Evolutionary conservation across 2,113 vertebrate genomes (phyloP).

Genomic region (Corythornis madagascariensis): DNA sequence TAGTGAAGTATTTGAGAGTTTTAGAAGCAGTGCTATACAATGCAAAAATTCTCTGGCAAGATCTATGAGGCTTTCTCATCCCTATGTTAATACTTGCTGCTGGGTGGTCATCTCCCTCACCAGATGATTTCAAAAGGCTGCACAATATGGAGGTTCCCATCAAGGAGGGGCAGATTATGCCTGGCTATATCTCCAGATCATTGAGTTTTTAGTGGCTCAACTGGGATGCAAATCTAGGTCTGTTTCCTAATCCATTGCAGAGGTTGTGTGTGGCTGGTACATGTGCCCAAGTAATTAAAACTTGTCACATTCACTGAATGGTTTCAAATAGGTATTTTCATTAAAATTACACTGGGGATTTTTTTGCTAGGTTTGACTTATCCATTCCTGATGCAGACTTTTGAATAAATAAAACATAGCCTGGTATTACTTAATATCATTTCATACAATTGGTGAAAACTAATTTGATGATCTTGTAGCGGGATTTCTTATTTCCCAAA

Average conservation of each 20-base stretch:
- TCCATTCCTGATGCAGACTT: neutral
- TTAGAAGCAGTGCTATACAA: fast-evolving
- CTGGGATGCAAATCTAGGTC: neutral
- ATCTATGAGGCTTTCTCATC: neutral
- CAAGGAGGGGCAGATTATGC: neutral
- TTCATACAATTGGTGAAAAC: conserved; percentile 54
- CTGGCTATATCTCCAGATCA: neutral
- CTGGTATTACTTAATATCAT: neutral
- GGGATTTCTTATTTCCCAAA: conserved; percentile 62
- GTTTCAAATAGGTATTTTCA: conserved; percentile 1
- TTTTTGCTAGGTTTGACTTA: neutral
- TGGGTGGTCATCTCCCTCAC: neutral
- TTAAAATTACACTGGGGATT: conserved; percentile 1
- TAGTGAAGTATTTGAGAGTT: neutral
- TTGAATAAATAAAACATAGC: conserved; percentile 38
- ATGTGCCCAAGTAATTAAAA: neutral
- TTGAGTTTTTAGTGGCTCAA: neutral
- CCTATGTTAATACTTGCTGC: fast-evolving
- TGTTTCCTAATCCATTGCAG: neutral
- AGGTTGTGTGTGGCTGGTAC: neutral
- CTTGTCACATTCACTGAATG: neutral
- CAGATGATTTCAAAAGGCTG: neutral
- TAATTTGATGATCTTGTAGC: conserved; percentile 51
- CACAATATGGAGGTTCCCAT: neutral
- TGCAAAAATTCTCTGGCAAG: neutral